A percentile compares a stretch with the other conserved stretches of the same genome.
These are phyloP conservation scores for Lepidocyrtinus sp. DNA, from an alignment of 2,888 invertebrate genomes.

Conservation along the genomic window DNA sequence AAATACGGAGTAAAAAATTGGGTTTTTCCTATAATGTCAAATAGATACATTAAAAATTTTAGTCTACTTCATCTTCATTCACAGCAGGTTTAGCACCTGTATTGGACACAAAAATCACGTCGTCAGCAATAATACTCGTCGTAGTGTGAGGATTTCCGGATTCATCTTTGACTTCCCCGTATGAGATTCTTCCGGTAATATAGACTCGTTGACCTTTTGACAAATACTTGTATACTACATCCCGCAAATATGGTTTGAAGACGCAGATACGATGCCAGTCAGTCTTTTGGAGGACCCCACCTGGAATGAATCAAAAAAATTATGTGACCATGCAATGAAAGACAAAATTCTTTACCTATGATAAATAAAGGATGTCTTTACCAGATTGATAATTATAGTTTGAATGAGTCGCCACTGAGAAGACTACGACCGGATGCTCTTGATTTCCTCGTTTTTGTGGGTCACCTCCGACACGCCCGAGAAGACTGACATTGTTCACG, in stretches of 20 bases:
- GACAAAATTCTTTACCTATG: background rate
- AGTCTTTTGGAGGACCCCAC: conserved; percentile 87
- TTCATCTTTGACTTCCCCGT: conserved; percentile 87
- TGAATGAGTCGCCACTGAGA: conserved; percentile 91
- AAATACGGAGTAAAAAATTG: no score
- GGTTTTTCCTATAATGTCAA: no score
- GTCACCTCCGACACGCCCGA: conserved; percentile 91
- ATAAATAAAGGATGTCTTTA: conserved; percentile 64
- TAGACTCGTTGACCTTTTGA: conserved; percentile 90
- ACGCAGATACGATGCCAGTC: conserved; percentile 94
- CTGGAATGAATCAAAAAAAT: conserved; percentile 73
- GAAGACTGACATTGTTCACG: conserved; percentile 86
- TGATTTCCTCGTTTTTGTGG: conserved; percentile 88
- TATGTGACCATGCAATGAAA: background rate
- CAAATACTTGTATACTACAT: conserved; percentile 83
- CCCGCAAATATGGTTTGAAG: conserved; percentile 87
- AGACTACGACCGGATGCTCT: conserved; percentile 88
- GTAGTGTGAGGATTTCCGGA: conserved; percentile 81
- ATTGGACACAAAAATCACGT: conserved; percentile 84
- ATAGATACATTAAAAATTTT: no score
- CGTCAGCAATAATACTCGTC: conserved; percentile 89
- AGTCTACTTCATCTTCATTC: conserved; percentile 38
- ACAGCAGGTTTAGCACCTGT: background rate
- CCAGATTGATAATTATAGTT: conserved; percentile 80
- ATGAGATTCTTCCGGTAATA: conserved; percentile 86